Evolutionary conservation across 2,888 invertebrate genomes (phyloP).

Genomic region (Cetonia aurata): DNA sequence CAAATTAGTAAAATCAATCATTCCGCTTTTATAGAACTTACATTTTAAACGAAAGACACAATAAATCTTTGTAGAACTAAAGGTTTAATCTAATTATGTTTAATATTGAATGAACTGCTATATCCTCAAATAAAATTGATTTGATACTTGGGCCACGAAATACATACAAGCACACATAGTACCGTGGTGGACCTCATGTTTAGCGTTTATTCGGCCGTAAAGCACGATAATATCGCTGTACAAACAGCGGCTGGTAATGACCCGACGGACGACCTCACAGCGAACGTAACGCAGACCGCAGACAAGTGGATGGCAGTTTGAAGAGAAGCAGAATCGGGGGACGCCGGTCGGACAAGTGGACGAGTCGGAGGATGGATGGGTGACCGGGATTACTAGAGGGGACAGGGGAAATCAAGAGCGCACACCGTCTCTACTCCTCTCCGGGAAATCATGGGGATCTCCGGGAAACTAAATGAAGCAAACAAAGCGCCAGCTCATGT

Average conservation of each 20-base stretch:
- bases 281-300: conserved; percentile 49
- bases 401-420: conserved; percentile 45
- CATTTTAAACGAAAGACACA: no score
- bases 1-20: no score
- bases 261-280: conserved; percentile 49
- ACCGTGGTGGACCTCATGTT: conserved; percentile 34
- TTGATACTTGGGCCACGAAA: conserved; percentile 30
- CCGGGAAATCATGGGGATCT: conserved; percentile 26
- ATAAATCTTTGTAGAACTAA: no score
- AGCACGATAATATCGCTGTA: conserved; percentile 44
- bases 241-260: conserved; percentile 47
- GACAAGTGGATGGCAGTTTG: conserved; percentile 35
- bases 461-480: conserved; percentile 32
- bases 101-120: not conserved
- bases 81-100: not conserved
- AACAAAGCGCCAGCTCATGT: conserved; percentile 29
- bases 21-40: no score
- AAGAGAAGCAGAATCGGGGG: conserved; percentile 20
- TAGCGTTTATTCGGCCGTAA: conserved; percentile 47
- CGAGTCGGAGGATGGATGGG: not conserved
- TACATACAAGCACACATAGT: conserved; percentile 26
- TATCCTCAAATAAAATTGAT: conserved; percentile 44
- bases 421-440: conserved; percentile 33
- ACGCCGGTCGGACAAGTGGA: not conserved
- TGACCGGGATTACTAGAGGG: not conserved